These are phyloP conservation scores for Drosophila bifasciata DNA, from an alignment of 1,140 invertebrate genomes.

Conservation along the genomic window DNA sequence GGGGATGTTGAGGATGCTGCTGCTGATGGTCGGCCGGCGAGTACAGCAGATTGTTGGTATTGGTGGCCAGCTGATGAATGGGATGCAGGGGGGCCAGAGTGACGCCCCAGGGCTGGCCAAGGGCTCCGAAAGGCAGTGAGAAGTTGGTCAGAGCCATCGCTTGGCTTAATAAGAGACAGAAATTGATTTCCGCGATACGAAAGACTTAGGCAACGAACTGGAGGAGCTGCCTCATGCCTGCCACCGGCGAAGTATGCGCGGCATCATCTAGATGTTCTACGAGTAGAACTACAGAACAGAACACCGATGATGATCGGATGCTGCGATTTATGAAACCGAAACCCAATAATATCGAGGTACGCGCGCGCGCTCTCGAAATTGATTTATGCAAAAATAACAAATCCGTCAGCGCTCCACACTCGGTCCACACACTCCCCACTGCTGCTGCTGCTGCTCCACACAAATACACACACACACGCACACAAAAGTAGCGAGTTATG, in stretches of 20 bases:
- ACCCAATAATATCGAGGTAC: conserved; percentile 36
- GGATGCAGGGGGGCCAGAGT: conserved; percentile 80
- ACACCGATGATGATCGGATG: no score
- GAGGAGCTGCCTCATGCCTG: conserved; percentile 19
- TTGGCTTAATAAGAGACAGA: conserved; percentile 5
- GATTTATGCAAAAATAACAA: conserved; percentile 74
- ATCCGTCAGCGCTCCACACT: conserved; percentile 50
- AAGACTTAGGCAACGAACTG: conserved; percentile 74
- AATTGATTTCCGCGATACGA: conserved; percentile 40
- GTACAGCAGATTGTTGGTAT: conserved; percentile 82
- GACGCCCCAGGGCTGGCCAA: conserved; percentile 75
- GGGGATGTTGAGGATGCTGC: conserved; percentile 39
- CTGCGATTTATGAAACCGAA: neutral
- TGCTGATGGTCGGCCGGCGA: conserved; percentile 80
- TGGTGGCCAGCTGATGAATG: conserved; percentile 78
- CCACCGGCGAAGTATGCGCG: conserved; percentile 26
- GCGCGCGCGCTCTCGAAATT: conserved; percentile 61
- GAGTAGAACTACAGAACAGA: conserved; percentile 37
- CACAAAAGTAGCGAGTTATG: conserved; percentile 53
- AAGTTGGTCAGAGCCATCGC: conserved; percentile 82
- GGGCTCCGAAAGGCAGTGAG: conserved; percentile 77
- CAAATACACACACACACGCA: conserved; percentile 14
- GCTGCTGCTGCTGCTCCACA: conserved; percentile 31
- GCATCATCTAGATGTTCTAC: conserved; percentile 29
- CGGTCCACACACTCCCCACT: conserved; percentile 27